A percentile compares a stretch with the other conserved stretches of the same genome.
These are phyloP conservation scores for Pheucticus melanocephalus DNA, from an alignment of 2,113 vertebrate genomes.

Conservation along the genomic window DNA sequence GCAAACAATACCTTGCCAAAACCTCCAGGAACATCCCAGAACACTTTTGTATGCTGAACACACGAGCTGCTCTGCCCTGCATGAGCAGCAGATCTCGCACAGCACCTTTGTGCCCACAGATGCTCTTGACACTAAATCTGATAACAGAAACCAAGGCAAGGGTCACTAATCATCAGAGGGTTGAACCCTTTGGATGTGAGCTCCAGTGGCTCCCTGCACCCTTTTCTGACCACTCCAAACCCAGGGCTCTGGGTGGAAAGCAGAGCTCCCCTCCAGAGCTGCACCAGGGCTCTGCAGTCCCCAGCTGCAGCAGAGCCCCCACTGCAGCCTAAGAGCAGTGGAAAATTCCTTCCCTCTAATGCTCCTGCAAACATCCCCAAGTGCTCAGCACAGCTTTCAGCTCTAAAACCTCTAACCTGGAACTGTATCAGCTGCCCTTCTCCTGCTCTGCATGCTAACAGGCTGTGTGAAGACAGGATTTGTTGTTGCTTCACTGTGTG, in stretches of 20 bases:
- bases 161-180: neutral
- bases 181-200: neutral
- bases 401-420: slow-evolving; percentile 44
- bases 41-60: neutral
- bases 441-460: neutral
- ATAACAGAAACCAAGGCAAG: neutral
- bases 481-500: neutral
- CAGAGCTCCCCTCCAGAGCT: neutral
- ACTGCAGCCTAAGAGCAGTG: neutral
- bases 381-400: slow-evolving; percentile 10
- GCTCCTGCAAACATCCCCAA: slow-evolving; percentile 21
- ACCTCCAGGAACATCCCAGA: neutral
- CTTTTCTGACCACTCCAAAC: neutral
- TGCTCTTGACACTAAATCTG: neutral
- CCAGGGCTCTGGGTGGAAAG: neutral
- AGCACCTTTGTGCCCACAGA: neutral
- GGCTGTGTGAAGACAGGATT: neutral
- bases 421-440: neutral
- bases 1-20: neutral
- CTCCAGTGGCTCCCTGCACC: neutral
- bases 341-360: slow-evolving; percentile 53
- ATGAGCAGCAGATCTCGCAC: neutral
- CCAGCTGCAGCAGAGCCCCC: neutral
- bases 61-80: neutral
- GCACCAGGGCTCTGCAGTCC: neutral